A percentile compares a stretch with the other conserved stretches of the same genome.
Conservation (phyloP, 2,888 invertebrate genomes). For the Apocheima hispidaria region DNA sequence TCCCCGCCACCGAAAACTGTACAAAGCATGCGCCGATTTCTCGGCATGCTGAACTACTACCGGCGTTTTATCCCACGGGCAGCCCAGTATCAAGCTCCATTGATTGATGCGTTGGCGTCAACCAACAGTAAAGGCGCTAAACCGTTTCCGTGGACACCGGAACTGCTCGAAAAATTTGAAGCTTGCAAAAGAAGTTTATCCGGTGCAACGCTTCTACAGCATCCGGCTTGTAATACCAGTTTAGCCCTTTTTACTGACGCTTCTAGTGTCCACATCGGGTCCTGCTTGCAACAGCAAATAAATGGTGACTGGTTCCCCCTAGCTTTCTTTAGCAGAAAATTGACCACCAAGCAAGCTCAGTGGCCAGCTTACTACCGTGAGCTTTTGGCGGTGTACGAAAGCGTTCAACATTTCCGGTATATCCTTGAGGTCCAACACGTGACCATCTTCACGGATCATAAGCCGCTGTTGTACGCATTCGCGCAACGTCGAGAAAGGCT, state of each 20-base stretch:
- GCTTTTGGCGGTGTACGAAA: neutral
- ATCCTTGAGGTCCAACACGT: slow-evolving; percentile 2
- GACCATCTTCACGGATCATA: slow-evolving; percentile 35
- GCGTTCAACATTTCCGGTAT: slow-evolving; percentile 3
- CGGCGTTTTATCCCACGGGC: slow-evolving; percentile 3
- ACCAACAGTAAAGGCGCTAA: slow-evolving; percentile 5
- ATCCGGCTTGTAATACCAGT: neutral
- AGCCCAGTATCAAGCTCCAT: neutral
- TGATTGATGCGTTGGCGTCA: neutral
- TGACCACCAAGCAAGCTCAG: neutral
- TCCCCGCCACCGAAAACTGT: slow-evolving; percentile 2
- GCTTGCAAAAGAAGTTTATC: neutral
- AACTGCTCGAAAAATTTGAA: neutral
- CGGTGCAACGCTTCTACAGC: neutral
- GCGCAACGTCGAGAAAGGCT: slow-evolving; percentile 33
- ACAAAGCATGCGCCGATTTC: neutral
- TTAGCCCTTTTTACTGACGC: slow-evolving; percentile 1
- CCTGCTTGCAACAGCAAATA: neutral
- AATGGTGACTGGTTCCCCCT: neutral
- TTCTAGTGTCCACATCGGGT: neutral
- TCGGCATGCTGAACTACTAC: slow-evolving; percentile 15
- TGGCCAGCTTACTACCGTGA: neutral
- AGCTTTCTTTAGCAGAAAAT: neutral
- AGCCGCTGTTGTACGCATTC: slow-evolving; percentile 41
- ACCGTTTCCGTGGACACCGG: neutral